Percentiles rank a stretch among this genome's conserved stretches.
These are phyloP conservation scores for Drosophila orena DNA, from an alignment of 1,140 invertebrate genomes.

Conservation along the genomic window DNA sequence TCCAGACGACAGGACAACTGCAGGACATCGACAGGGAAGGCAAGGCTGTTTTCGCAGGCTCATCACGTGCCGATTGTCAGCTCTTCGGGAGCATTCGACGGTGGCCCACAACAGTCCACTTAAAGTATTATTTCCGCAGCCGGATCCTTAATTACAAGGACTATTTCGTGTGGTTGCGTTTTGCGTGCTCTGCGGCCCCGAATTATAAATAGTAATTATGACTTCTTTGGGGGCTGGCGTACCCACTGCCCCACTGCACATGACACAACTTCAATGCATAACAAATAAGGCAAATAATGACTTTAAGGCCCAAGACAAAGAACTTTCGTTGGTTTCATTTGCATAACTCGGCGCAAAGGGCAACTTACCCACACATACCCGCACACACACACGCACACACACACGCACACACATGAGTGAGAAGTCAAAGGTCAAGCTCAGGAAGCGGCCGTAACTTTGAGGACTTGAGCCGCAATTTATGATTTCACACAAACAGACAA, in stretches of 20 bases:
- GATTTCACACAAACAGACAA: constrained; percentile 57
- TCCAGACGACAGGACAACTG: neutral
- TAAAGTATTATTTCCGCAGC: constrained; percentile 80
- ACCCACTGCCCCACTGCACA: constrained; percentile 13
- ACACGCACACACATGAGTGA: neutral
- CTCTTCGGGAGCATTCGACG: constrained; percentile 63
- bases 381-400: neutral
- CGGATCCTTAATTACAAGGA: constrained; percentile 70
- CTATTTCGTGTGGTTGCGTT: constrained; percentile 38
- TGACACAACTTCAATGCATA: constrained; percentile 72
- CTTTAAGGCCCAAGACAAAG: constrained; percentile 45
- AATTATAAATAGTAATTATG: constrained; percentile 62
- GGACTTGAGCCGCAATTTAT: constrained; percentile 56
- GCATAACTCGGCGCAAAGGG: constrained; percentile 32
- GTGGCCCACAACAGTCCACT: constrained; percentile 69
- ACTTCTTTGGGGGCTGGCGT: constrained; percentile 20
- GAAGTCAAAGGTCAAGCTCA: constrained; percentile 42
- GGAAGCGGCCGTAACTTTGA: constrained; percentile 33
- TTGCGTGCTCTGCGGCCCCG: constrained; percentile 18
- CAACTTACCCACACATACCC: neutral
- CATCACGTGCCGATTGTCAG: constrained; percentile 75
- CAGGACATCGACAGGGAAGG: neutral
- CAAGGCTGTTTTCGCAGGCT: constrained; percentile 53
- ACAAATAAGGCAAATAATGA: constrained; percentile 79
- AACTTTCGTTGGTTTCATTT: constrained; percentile 55